Base-by-base conservation (phyloP, 1,140 invertebrate species). In the Palaemon carinicauda region DNA sequence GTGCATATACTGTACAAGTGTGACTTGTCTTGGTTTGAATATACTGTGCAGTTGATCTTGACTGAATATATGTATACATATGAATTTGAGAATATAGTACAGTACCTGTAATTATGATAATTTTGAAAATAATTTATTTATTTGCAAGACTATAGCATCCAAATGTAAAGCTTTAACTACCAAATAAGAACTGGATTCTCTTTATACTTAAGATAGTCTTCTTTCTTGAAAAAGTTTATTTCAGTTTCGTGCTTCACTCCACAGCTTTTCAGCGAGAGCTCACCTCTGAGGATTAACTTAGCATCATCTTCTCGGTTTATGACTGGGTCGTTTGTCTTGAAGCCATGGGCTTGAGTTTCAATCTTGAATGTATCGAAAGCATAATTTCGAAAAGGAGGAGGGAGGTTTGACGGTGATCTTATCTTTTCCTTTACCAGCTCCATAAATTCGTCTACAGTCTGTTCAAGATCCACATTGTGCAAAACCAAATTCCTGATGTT, bases 181-280 rank as follows among this genome's bases (percentile, higher is more conserved):
- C 84, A 89, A 24, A 71, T 74, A 52, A 82, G 80, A 21, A 50
- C 75, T 33, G 88, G 88, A 29, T 89, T 89, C 27, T 87, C 81
- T 77, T 89, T 89, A 31, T 89, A 89, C 21, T 87, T 60, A 9
- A 90, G 75, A 65, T 92, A 92, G 75, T 91, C 91, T 50, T 89
- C 87, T 69, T 89, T 80, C 53, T 90, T 91, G 88, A 92, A 92
- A 87, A 90, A 91, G 24, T 91, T 91, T n/a, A 92, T 89, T 86
- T 91, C 91, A 21, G 91, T 91, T 89, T 91, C 91, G 87, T 91
- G 82, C 69, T 89, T 83, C 5, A 91, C 88, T 10, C 90, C 90
- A 89, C 89, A 89, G 3, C 89, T 87, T 1, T 21, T 12, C 27
- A 91, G 86, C 19, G 89, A 87, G 0, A n/a, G 17, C 2, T 81